Base-by-base conservation (phyloP, 2,113 vertebrate genomes). In the Macrotus californicus region DNA sequence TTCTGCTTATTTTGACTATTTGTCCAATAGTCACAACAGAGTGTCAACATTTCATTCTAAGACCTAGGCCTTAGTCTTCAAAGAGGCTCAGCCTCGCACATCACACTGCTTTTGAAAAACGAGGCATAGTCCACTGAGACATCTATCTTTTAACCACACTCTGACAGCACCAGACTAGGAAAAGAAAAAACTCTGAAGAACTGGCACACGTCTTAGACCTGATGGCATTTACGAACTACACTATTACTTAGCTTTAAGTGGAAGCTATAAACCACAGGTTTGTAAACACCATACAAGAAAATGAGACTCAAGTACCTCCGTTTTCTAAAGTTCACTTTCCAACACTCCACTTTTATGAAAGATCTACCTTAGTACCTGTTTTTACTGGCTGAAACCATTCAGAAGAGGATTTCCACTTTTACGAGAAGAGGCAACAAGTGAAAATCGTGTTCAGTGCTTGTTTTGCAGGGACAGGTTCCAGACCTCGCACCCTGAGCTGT, bases 111-210 rank as follows among this genome's bases (percentile, higher is more conserved):
- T 67, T 91, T 89, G 6, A 72, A 81, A 92, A 88, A 46, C 39
- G 31, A 77, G 85, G 24, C 18, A 75, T 1, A 69, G 64, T 2
- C 26, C 29, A 81, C 7, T 61, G 26, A 26, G 19, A 61, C 3
- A 79, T 21, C 26, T 31, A 22, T 18, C 34, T 83, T 67, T 50
- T 7, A 61, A 31, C 15, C 61, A 6, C 29, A 64, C 61, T 64
- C 61, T 64, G 46, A 76, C 26, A 64, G 29, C 26, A 61, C 54
- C 84, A 73, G 19, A 92, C 69, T 1, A 66, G 77, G 34, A 59
- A 89, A 93, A 87, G 39, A 48, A 26, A 92, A 85, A 93, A 39
- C 26, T 61, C 81, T 70, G 31, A 85, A 85, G 69, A 93, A 87
- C 10, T 54, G 22, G 21, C 43, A 75, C 61, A 29, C 54, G 22